Conservation (phyloP, 2,888 invertebrate genomes). For the Metellina segmentata region DNA sequence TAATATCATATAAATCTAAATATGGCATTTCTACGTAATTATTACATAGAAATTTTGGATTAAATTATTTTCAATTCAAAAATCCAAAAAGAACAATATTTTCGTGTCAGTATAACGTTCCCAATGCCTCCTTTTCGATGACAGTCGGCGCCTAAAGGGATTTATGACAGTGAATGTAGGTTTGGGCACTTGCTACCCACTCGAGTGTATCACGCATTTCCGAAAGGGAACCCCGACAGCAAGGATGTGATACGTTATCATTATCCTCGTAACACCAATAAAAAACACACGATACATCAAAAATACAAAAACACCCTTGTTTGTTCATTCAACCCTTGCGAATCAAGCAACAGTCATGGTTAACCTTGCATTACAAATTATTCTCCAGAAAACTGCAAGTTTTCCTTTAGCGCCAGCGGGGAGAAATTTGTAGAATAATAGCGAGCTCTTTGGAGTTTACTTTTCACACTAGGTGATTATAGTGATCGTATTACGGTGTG, state of each 20-base stretch:
- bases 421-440: slow-evolving; percentile 25
- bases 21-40: no score
- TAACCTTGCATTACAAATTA: slow-evolving; percentile 73
- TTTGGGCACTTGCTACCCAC: slow-evolving; percentile 15
- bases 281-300: slow-evolving; percentile 14
- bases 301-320: slow-evolving; percentile 60
- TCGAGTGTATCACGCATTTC: slow-evolving; percentile 34
- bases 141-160: background rate
- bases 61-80: background rate
- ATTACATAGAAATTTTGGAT: no score
- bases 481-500: slow-evolving; percentile 8
- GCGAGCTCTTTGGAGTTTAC: background rate
- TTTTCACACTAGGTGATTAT: slow-evolving; percentile 18
- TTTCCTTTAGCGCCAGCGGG: background rate
- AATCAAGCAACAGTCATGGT: slow-evolving; percentile 51
- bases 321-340: slow-evolving; percentile 53
- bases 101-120: slow-evolving; percentile 2
- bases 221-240: background rate
- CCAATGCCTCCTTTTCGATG: background rate
- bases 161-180: slow-evolving; percentile 22
- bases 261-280: slow-evolving; percentile 63
- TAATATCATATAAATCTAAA: no score
- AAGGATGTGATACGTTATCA: slow-evolving; percentile 37
- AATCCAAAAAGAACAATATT: background rate
- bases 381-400: slow-evolving; percentile 8